Evolutionary conservation across 2,888 invertebrate species (phyloP), one percentile per base, ranked within the genome.

Genomic region (Selenia dentaria): DNA sequence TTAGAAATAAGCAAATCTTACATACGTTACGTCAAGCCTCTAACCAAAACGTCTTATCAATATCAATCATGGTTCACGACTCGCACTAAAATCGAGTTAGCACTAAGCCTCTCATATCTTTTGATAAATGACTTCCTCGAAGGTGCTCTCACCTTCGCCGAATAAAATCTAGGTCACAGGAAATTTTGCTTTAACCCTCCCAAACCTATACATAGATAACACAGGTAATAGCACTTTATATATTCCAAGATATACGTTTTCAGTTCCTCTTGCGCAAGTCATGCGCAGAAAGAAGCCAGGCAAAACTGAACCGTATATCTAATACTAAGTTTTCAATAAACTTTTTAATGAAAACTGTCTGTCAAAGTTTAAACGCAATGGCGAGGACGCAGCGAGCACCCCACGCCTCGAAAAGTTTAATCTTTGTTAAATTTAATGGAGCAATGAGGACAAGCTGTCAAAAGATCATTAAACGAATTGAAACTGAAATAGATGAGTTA

Each of bases 251-350:
- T 50, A 58, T 50, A 53, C 55, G 43, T 49, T 49, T 53, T 52
- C 56, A 72, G 74, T 81, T 65, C 71, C 82, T 81, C 83, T 65
- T 80, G 84, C 84, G 83, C 84, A 83, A 78, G 64, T 74, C 86
- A 83, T 84, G 84, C 85, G 84, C 85, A 81, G 52, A 70, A 52
- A 25, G 31, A 2, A 6, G 49, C 48, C 64, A 58, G 58, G 65
- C 70, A 39, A 79, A 65, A 62, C 42, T 68, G 61, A 59, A 52
- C 67, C 65, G 67, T 75, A 68, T 42, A 39, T 36, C 47, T 64
- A 47, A 44, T 58, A 44, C 44, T 60, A 71, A 75, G 68, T 74
- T 73, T 67, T 61, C 53, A 44, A 51, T 52, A 61, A 74, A 74
- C 67, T 71, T 76, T 70, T 63, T 56, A 62, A 64, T 62, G 51